Conservation (phyloP, 1,140 invertebrate genomes). For the Drosophila biarmipes region DNA sequence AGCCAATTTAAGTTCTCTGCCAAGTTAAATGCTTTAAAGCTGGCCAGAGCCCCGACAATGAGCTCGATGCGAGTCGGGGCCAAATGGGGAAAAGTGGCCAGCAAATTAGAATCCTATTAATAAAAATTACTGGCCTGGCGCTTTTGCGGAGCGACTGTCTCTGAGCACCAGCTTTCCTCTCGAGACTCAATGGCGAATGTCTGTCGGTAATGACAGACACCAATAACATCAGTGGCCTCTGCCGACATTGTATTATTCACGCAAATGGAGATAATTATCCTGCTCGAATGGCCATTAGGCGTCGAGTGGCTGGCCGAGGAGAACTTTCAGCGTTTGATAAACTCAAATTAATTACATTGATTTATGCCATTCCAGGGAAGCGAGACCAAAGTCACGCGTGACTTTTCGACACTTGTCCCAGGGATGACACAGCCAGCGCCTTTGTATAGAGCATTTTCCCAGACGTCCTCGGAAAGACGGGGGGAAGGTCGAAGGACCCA, state of each 20-base stretch:
- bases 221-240: constrained; percentile 20
- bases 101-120: constrained; percentile 70
- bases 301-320: constrained; percentile 7
- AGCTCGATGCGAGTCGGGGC: neutral
- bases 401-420: constrained; percentile 64
- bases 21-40: constrained; percentile 18
- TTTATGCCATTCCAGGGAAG: constrained; percentile 59
- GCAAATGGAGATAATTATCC: constrained; percentile 75
- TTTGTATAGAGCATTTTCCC: constrained; percentile 10
- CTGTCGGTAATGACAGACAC: constrained; percentile 64
- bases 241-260: constrained; percentile 20
- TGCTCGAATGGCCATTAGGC: constrained; percentile 67
- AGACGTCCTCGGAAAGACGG: constrained; percentile 6
- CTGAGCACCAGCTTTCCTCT: constrained; percentile 6
- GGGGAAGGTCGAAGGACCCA: neutral
- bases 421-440: constrained; percentile 53
- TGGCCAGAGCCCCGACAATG: neutral
- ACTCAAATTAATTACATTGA: constrained; percentile 80
- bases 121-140: constrained; percentile 59
- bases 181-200: constrained; percentile 40
- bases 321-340: constrained; percentile 60
- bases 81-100: constrained; percentile 41
- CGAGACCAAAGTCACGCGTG: constrained; percentile 55
- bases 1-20: constrained; percentile 14
- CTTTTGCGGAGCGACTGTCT: constrained; percentile 3